phyloP scores from a whole-genome alignment of 2,888 invertebrate species.

The Halictus ligatus region DNA sequence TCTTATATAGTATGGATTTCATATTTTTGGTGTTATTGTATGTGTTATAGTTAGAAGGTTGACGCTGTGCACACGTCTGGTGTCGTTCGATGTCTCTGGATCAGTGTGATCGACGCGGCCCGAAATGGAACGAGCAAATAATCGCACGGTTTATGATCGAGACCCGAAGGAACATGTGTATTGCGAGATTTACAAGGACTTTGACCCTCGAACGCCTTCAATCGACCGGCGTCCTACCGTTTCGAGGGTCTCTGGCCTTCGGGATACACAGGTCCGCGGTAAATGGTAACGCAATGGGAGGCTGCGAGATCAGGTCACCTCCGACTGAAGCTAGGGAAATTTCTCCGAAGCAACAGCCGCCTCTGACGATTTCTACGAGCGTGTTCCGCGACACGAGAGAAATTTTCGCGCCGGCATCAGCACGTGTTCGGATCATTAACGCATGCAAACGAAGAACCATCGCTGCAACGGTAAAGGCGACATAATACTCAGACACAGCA shows the following conservation, averaged over 20 bases:
- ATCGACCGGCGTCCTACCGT: background rate
- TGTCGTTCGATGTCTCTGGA: background rate
- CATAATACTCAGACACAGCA: background rate
- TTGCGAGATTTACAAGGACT: background rate
- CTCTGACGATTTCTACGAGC: background rate
- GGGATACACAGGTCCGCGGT: background rate
- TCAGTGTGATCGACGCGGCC: background rate
- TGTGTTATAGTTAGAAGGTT: too few species aligned
- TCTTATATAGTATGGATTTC: too few species aligned
- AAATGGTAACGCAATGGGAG: background rate
- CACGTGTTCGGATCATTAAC: background rate
- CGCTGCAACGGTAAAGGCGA: background rate
- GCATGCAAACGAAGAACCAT: background rate
- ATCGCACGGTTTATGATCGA: background rate
- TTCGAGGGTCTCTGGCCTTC: background rate
- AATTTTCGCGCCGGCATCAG: background rate
- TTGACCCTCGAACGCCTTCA: background rate
- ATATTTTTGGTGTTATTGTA: too few species aligned
- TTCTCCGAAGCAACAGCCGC: background rate
- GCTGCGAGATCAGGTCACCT: background rate
- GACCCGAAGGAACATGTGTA: background rate
- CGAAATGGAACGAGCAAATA: background rate
- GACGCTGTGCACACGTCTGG: too few species aligned
- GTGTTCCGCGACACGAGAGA: background rate
- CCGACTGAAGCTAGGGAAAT: background rate